Conservation (phyloP, 2,797 vertebrate species). For the Furcifer pardalis region DNA sequence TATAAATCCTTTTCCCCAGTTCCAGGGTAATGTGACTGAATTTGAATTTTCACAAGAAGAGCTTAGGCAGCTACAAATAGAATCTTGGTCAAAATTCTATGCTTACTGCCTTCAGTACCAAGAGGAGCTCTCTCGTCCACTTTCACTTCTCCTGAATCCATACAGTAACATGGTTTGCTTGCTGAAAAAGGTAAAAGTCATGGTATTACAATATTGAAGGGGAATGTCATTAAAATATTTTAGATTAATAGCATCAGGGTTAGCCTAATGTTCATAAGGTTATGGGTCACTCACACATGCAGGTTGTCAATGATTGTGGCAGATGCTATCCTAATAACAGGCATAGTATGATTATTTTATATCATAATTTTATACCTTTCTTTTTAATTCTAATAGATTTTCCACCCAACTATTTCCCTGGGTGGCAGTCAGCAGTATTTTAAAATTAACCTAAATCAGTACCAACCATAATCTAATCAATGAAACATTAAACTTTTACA, state of each 20-base stretch:
- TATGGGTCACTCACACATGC: background rate
- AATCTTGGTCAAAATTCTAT: slow-evolving; percentile 96
- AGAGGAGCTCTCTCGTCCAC: slow-evolving; percentile 85
- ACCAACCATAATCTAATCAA: no score
- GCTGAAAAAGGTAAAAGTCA: slow-evolving; percentile 87
- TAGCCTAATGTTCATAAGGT: background rate
- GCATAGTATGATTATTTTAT: background rate
- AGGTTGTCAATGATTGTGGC: background rate
- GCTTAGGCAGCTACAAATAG: slow-evolving; percentile 90
- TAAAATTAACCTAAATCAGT: no score
- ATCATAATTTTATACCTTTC: background rate
- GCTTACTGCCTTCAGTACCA: slow-evolving; percentile 95
- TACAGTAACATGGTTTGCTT: slow-evolving; percentile 87
- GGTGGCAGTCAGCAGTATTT: no score
- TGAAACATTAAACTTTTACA: no score
- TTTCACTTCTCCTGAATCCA: slow-evolving; percentile 85
- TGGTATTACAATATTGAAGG: accelerated
- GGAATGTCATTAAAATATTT: background rate
- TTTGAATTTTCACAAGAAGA: slow-evolving; percentile 93
- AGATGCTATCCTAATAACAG: background rate
- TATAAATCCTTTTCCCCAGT: slow-evolving; percentile 70
- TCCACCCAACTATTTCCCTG: background rate
- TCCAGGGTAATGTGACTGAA: slow-evolving; percentile 90
- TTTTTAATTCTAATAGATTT: background rate
- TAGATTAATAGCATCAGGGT: background rate